Evolutionary conservation across 2,888 invertebrate species (phyloP), one percentile per base, ranked within the genome.

Genomic region (Heteromyza rotundicornis): DNA sequence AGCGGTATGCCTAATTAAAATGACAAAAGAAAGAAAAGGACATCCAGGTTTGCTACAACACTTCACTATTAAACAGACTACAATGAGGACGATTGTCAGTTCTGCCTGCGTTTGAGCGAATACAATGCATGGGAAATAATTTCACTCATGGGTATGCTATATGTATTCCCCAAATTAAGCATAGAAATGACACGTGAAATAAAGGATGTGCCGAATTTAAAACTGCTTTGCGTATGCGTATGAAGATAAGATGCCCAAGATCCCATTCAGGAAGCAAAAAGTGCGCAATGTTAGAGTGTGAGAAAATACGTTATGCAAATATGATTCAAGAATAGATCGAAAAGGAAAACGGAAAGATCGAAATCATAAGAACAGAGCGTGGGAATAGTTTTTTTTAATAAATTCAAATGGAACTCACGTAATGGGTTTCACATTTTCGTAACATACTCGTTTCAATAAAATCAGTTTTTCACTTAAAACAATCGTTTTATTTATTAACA

Each of bases 1-100:
- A 63, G 35, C 27, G 66, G 70, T 68, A 68, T 32, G 65, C 63
- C 72, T 72, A 72, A 72, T 72, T 72, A 72, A 60, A 70, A 72
- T 71, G 65, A 72, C 70, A 72, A 72, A 67, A 63, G 66, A 35
- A 54, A 60, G 47, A 50, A 67, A 68, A 67, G 20, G 22, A 60
- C 60, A 36, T 32, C 7, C 22, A 53, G 54, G 51, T 62, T 62
- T 57, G 56, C 52, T 50, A 54, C 59, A 56, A 62, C 62, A 59
- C 62, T 62, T 59, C 44, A 27, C 2, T 36, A 20, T 27, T 36
- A 58, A 58, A 20, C 5, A 2, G 20, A 20, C 17, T 17, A 19
- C 3, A n/a, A 40, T 40, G 40, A 40, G n/a, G n/a, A n/a, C n/a
- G n/a, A n/a, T n/a, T n/a, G n/a, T n/a, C n/a, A n/a, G n/a, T n/a